Base-by-base conservation (phyloP, 2,888 invertebrate species). In the Rhopalosiphum nymphaeae region DNA sequence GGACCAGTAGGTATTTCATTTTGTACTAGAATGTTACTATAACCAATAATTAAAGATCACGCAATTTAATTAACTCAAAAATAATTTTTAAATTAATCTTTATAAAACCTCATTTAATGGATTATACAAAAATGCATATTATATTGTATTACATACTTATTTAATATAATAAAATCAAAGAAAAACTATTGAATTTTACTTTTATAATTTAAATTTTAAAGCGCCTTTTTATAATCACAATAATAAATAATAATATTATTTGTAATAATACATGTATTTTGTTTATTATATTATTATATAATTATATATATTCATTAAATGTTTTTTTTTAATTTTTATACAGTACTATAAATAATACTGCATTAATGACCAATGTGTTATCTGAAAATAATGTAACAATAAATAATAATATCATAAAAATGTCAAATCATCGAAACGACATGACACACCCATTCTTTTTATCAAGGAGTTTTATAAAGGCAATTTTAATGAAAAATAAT, bases 11-110 rank as follows among this genome's bases (percentile, higher is more conserved):
- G 5, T 53, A 36, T 78, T 78, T 78, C 0, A 36, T 78, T 78
- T 78, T 78, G 49, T 67, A 61, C 21, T 86, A 16, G 21, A 57
- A 46, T 67, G n/a, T 42, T 53, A n/a, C 3, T 78, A 46, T 46
- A 78, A 78, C n/a, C 42, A 61, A 88, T 88, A 49, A 88, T 46
- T 67, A 46, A 46, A 88, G 7, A 88, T 61, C 61, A 61, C 67
- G 89, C 46, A 42, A 86, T 95, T 92, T 87, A 29, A n/a, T 89
- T 61, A 29, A 61, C 29, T 44, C 21, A 16, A 61, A 89, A 89
- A 61, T 61, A 16, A 7, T 61, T 42, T 42, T 42, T 42, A 57
- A 89, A 26, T 56, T 89, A 89, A 89, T 86, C 91, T 42, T 36
- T 78, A 0, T 36, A 78, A 78, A 9, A 36, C 36, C 21, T 16